Evolutionary conservation across 2,113 vertebrate species (phyloP).

Genomic region (Agelaius phoeniceus): DNA sequence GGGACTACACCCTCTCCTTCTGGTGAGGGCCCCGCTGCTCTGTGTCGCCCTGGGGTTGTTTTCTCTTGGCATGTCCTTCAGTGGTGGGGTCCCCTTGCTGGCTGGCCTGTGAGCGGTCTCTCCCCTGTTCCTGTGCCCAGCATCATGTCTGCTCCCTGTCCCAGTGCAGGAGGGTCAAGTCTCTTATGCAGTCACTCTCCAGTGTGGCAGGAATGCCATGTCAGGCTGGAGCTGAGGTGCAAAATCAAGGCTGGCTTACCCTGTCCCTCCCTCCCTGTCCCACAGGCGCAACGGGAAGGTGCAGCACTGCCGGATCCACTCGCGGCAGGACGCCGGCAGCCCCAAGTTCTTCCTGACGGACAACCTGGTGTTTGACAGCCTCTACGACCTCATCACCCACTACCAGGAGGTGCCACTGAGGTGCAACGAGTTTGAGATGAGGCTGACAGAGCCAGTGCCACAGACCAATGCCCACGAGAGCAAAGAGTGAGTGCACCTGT

Average conservation of each 20-base stretch:
- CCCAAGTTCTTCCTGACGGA: constrained; percentile 98
- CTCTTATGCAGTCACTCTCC: fast-evolving
- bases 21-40: constrained; percentile 75
- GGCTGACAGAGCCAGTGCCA: constrained; percentile 93
- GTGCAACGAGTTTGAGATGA: constrained; percentile 99
- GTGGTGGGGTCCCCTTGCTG: background rate
- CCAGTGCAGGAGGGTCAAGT: background rate
- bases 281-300: constrained; percentile 93
- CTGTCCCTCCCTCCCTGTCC: background rate
- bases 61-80: background rate
- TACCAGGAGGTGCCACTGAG: constrained; percentile 97
- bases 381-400: constrained; percentile 96
- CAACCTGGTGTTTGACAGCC: constrained; percentile 97
- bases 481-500: constrained; percentile 86
- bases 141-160: background rate
- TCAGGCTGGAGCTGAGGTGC: background rate
- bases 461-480: constrained; percentile 98
- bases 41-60: fast-evolving
- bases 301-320: constrained; percentile 98
- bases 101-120: background rate
- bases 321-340: constrained; percentile 92
- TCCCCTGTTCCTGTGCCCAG: background rate
- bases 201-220: background rate
- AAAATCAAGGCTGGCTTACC: background rate
- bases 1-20: constrained; percentile 98